These are phyloP conservation scores for Rhagoletis zephyria DNA, from an alignment of 1,140 invertebrate genomes.

Conservation along the genomic window DNA sequence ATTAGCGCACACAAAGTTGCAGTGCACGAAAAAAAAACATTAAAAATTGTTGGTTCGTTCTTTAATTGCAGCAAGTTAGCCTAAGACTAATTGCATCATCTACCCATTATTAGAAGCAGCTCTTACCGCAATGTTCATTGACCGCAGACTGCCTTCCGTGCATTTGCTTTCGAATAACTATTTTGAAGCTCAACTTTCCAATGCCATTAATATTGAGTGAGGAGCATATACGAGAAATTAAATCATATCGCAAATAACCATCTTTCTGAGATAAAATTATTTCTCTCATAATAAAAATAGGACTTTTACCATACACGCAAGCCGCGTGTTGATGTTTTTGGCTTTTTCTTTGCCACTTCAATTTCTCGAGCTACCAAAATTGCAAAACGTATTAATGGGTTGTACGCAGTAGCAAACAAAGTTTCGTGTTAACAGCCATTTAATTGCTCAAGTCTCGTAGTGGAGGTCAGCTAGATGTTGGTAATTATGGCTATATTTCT, in stretches of 20 bases:
- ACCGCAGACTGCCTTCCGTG: too few species aligned
- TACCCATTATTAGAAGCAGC: too few species aligned
- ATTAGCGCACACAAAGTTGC: conserved; percentile 46
- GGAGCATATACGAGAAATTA: too few species aligned
- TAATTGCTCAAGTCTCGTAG: conserved; percentile 11
- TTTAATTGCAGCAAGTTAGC: too few species aligned
- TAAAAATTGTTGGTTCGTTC: too few species aligned
- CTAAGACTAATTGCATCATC: too few species aligned
- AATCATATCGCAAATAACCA: too few species aligned
- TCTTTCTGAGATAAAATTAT: background rate
- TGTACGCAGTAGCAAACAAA: background rate
- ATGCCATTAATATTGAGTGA: too few species aligned
- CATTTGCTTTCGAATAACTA: too few species aligned
- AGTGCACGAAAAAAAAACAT: background rate
- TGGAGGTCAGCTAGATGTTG: background rate
- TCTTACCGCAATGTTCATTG: too few species aligned
- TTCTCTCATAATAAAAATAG: background rate
- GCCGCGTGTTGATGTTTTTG: background rate
- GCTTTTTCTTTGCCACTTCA: background rate
- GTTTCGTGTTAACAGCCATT: background rate
- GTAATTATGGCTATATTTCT: conserved; percentile 6
- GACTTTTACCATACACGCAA: background rate
- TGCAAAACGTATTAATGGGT: background rate
- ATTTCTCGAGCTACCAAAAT: background rate
- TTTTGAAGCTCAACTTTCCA: too few species aligned